A percentile compares a stretch with the other conserved stretches of the same genome.
Evolutionary conservation across 2,797 vertebrate genomes (phyloP).

Genomic region (Eidolon dupreanum): DNA sequence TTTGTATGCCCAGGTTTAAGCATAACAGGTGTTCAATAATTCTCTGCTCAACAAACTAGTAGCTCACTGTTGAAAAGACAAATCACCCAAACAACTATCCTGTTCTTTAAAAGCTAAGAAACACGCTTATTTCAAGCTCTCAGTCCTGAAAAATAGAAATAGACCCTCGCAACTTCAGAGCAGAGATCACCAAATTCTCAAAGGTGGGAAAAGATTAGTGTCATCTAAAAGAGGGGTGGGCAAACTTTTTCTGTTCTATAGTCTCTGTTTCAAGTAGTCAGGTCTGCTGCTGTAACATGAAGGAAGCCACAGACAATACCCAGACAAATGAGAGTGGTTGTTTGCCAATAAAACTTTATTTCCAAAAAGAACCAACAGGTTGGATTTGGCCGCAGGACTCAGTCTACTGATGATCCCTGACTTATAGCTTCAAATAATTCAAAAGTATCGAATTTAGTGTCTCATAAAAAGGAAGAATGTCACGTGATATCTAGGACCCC

Average conservation of each 20-base stretch:
- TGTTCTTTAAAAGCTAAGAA: constrained; percentile 22
- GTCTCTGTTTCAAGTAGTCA: neutral
- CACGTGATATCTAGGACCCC: neutral
- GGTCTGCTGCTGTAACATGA: neutral
- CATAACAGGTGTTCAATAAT: neutral
- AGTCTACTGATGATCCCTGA: neutral
- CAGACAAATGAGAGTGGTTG: neutral
- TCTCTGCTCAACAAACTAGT: neutral
- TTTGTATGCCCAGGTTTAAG: neutral
- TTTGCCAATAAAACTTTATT: constrained; percentile 18
- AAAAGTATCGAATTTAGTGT: neutral
- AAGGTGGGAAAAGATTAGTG: neutral
- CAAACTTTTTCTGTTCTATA: neutral
- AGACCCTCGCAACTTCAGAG: neutral
- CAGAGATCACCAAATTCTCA: neutral
- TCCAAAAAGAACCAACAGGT: constrained; percentile 5
- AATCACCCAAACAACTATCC: neutral
- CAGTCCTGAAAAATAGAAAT: neutral
- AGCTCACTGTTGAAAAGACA: constrained; percentile 15
- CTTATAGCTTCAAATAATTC: neutral
- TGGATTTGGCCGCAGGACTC: neutral
- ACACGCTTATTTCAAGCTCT: neutral
- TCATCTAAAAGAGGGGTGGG: neutral
- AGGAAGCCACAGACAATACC: neutral
- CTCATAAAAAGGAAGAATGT: neutral